Evolutionary conservation across 1,140 invertebrate genomes (phyloP).

Genomic region (Philotrypesis tridentata): DNA sequence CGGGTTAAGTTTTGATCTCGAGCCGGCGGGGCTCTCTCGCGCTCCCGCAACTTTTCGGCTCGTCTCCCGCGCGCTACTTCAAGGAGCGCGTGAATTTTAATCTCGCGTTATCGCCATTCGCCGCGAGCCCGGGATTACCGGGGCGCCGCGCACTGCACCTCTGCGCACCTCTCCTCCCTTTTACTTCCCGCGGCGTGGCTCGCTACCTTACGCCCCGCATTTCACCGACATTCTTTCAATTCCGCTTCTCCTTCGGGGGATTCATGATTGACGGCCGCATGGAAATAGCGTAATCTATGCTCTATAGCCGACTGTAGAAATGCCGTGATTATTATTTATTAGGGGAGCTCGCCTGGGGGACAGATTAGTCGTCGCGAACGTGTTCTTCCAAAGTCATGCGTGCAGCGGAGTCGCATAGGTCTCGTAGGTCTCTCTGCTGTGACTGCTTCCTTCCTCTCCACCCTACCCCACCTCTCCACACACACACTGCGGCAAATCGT

Average conservation of each 20-base stretch:
- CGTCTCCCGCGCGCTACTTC: neutral
- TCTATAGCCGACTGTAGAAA: neutral
- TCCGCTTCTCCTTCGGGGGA: neutral
- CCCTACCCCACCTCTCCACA: no score
- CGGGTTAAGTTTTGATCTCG: neutral
- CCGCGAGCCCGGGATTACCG: neutral
- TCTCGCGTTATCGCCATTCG: neutral
- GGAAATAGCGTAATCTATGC: neutral
- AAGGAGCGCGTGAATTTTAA: constrained; percentile 34
- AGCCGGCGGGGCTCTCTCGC: neutral
- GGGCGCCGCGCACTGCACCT: no score
- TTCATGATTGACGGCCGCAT: neutral
- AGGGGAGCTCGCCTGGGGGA: no score
- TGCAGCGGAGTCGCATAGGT: neutral
- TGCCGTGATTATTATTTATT: neutral
- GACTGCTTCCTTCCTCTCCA: no score
- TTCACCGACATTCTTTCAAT: neutral
- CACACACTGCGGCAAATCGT: no score
- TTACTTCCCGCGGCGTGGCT: no score
- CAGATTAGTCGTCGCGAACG: neutral
- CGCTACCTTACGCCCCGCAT: neutral
- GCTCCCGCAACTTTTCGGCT: neutral
- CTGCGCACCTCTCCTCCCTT: neutral
- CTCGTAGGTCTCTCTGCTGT: neutral
- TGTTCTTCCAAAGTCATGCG: neutral